Base-by-base conservation (phyloP, 1,140 invertebrate species). In the Pristionchus pacificus region DNA sequence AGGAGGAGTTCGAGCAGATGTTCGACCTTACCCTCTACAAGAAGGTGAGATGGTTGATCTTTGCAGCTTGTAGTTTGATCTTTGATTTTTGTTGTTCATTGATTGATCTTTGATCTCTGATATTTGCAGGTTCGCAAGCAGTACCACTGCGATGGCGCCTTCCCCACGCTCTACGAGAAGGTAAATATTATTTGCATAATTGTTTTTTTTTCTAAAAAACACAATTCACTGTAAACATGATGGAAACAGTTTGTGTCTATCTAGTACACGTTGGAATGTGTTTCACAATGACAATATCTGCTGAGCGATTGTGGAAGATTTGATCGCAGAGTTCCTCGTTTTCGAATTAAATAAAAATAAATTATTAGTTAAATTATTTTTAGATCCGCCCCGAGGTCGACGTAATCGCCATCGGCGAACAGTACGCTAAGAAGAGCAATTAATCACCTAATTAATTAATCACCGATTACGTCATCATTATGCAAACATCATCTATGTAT, bases 1-100 rank as follows among this genome's bases (percentile, higher is more conserved):
- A 84, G 60, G 88, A 90, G 31, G 91, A 93, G 84, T 93, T 92
- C 81, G 83, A 90, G 15, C 74, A 86, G 65, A 92, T 92, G 91
- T 92, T 92, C 85, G 90, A 92, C 80, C 90, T 92, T 80, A 84
- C 80, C 0, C 84, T 92, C 0, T 92, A 93, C 78, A 90, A 92
- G 74, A 86, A 87, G 79, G 84, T 91, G 74, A 84, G 91, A 88
- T 32, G 2, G n/a, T n/a, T 10, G 3, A 3, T 14, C 2, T 30
- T 29, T 2, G 28, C 25, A 13, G 13, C 13, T 10, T 10, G 10
- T 61, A 57, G 55, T 57, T 14, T 14, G 24, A 57, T n/a, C n/a
- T 57, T 57, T 14, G n/a, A n/a, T n/a, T n/a, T 57, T n/a, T n/a
- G n/a, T 19, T 19, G 19, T 19, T 57, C 24, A 57, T 19, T 19